Percentiles rank a stretch among this genome's conserved stretches.
These are phyloP conservation scores for Calidris pugnax DNA, from an alignment of 2,113 vertebrate genomes.

Conservation along the genomic window DNA sequence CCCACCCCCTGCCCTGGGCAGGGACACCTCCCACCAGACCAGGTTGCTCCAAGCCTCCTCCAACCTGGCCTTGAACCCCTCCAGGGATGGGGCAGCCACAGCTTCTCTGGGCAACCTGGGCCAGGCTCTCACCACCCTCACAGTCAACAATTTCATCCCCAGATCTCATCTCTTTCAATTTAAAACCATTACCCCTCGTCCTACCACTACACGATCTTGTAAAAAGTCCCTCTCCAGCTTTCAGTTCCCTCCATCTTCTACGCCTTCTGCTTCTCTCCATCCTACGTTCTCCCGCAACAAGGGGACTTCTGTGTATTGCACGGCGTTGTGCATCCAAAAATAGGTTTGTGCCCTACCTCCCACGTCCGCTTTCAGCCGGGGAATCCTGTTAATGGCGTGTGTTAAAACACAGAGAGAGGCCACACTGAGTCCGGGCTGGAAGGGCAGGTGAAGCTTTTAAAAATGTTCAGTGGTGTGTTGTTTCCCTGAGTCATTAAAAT, in stretches of 20 bases:
- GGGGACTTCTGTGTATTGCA: not conserved
- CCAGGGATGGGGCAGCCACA: not conserved
- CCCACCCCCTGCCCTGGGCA: not conserved
- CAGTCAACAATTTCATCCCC: not conserved
- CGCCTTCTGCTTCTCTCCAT: not conserved
- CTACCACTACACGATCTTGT: not conserved
- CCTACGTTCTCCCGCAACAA: not conserved
- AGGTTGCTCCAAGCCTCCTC: not conserved
- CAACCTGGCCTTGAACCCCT: not conserved
- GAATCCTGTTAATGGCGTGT: conserved; percentile 40
- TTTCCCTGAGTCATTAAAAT: conserved; percentile 20
- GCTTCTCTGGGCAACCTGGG: not conserved
- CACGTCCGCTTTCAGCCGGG: not conserved
- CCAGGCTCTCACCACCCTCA: not conserved
- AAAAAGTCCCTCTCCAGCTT: not conserved
- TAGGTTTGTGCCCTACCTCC: not conserved
- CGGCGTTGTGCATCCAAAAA: not conserved
- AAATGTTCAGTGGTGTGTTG: not conserved
- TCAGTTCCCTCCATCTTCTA: not conserved
- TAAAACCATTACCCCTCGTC: not conserved
- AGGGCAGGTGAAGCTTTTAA: conserved; percentile 17
- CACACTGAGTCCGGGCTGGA: not conserved
- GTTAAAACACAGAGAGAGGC: conserved; percentile 7
- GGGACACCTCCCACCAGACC: not conserved
- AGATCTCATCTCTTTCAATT: not conserved